Evolutionary conservation across 2,888 invertebrate species (phyloP).

Genomic region (Sesia apiformis): DNA sequence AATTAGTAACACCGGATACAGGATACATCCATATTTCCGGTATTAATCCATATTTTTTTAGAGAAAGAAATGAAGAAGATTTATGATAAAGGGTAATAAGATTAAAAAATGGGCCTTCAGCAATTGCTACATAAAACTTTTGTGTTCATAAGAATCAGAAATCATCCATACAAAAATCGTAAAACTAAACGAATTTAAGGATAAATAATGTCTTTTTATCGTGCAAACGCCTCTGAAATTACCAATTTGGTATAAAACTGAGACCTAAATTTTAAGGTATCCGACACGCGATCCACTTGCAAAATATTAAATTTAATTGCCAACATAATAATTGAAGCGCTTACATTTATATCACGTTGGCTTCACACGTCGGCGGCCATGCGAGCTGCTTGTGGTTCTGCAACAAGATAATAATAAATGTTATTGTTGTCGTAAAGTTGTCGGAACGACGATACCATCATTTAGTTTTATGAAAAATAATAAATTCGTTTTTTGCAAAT

Average conservation of each 20-base stretch:
- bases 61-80: no score
- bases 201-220: background rate
- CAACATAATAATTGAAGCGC: slow-evolving; percentile 19
- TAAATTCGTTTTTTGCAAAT: background rate
- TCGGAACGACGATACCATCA: no score
- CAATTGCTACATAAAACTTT: no score
- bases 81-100: no score
- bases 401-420: slow-evolving; percentile 22
- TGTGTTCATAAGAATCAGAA: no score
- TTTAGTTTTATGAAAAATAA: no score
- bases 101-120: no score
- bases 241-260: background rate
- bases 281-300: slow-evolving; percentile 7
- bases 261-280: slow-evolving; percentile 9
- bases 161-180: background rate
- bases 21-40: no score
- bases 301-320: slow-evolving; percentile 1
- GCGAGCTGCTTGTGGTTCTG: slow-evolving; percentile 30
- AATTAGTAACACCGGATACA: no score
- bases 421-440: background rate
- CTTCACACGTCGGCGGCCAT: slow-evolving; percentile 28
- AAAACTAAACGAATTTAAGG: background rate
- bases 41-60: no score
- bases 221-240: background rate
- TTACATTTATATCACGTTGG: slow-evolving; percentile 55